Base-by-base conservation (phyloP, 2,113 vertebrate genomes). In the Mormoops blainvillei region DNA sequence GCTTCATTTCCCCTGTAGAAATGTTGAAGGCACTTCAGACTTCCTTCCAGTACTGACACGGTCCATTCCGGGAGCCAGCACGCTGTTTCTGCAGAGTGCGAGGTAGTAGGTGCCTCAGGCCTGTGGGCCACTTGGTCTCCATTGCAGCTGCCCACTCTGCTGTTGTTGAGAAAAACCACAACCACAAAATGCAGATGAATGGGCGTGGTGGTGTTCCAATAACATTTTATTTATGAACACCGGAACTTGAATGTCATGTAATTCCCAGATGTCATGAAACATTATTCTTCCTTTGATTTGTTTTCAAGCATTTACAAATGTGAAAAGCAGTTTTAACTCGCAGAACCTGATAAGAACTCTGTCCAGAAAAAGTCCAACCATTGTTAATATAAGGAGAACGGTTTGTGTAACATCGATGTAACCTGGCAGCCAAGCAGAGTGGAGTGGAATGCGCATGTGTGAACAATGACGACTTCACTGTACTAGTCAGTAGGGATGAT, bases 281-380 rank as follows among this genome's bases (percentile, higher is more conserved):
- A 61, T 26, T 61, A 12, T 28, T 61, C 58, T 61, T 61, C 58
- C 28, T 58, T 61, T 61, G 2, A 38, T 74, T 96, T 92, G 48
- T 84, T 90, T 95, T 83, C 43, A 65, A 26, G 48, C 56, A 87
- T 41, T 90, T 84, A 84, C 92, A 97, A 74, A 65, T 68, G 52
- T 56, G n/a, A 76, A 76, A 33, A 43, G 41, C 10, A 52, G 22
- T 71, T 26, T 58, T n/a, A 80, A 22, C 3, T 92, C 71, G 58
- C 4, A 5, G 43, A 31, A 41, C 22, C 20, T 48, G 38, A 26
- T 12, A 61, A 3, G 26, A 61, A 26, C 24, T 61, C 58, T 61
- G 26, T 26, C 26, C 58, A 26, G 24, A 58, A 61, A 61, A 61
- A 61, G 24, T 61, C 24, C 26, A 28, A 9, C 26, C 24, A 28